phyloP scores from a whole-genome alignment of 2,888 invertebrate species.

The Beris chalybata region DNA sequence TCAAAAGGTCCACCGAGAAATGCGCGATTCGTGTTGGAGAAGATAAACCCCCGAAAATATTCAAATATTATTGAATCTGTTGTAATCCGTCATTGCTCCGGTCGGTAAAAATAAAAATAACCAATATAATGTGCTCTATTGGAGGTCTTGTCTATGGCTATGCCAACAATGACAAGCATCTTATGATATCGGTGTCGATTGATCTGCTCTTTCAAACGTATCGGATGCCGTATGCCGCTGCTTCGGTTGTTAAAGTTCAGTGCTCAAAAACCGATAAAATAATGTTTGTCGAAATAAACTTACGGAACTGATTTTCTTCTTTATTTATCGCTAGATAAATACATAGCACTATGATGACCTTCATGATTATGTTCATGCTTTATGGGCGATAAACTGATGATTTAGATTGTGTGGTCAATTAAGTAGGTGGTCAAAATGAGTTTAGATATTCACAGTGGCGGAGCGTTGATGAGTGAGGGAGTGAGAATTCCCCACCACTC shows the following conservation, averaged over 20 bases:
- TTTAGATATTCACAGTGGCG: too few relatives aligned
- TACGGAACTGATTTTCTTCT: conserved; percentile 19
- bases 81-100: conserved; percentile 14
- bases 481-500: too few relatives aligned
- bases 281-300: conserved; percentile 12
- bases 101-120: conserved; percentile 5
- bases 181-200: conserved; percentile 32
- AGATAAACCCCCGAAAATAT: too few relatives aligned
- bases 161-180: conserved; percentile 30
- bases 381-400: conserved; percentile 4
- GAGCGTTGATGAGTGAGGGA: too few relatives aligned
- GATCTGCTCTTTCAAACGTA: conserved; percentile 27
- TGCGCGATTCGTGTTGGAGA: too few relatives aligned
- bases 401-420: too few relatives aligned
- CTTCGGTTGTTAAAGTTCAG: background rate
- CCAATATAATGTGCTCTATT: conserved; percentile 29
- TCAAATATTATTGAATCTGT: background rate
- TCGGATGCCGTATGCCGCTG: conserved; percentile 7
- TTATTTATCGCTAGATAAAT: conserved; percentile 6
- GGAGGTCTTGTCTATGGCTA: conserved; percentile 15
- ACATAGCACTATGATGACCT: conserved; percentile 22
- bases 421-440: too few relatives aligned
- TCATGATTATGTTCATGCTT: conserved; percentile 5
- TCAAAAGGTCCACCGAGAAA: too few relatives aligned
- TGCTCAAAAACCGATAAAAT: conserved; percentile 20